Conservation (phyloP, 2,113 vertebrate genomes). For the Hydrochoerus hydrochaeris region DNA sequence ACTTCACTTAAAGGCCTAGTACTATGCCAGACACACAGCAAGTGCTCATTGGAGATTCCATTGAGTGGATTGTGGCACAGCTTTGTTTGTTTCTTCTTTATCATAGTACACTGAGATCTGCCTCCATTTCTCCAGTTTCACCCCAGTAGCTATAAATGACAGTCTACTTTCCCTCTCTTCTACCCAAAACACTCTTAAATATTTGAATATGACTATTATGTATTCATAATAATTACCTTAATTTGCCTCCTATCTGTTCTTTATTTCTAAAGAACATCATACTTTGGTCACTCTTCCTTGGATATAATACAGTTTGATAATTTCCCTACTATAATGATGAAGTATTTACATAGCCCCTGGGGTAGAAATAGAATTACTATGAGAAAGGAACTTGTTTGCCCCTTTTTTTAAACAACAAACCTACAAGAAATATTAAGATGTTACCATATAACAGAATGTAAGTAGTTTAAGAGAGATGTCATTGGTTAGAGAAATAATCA, state of each 20-base stretch:
- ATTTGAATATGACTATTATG: conserved; percentile 16
- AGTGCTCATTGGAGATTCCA: neutral
- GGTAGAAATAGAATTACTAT: conserved; percentile 20
- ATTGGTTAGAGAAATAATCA: conserved; percentile 37
- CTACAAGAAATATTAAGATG: neutral
- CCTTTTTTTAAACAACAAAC: conserved; percentile 9
- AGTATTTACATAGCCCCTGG: neutral
- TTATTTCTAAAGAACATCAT: conserved; percentile 22
- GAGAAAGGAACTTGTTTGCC: neutral
- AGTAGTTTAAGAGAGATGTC: neutral
- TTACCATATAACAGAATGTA: neutral
- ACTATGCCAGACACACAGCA: neutral
- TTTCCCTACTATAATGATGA: conserved; percentile 7
- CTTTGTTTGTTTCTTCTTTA: neutral
- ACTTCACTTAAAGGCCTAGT: neutral
- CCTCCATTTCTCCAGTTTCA: neutral
- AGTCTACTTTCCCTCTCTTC: neutral
- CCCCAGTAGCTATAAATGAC: neutral
- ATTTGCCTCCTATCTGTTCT: neutral
- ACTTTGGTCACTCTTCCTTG: neutral
- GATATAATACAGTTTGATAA: neutral
- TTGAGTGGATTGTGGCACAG: conserved; percentile 5
- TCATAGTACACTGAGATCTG: neutral
- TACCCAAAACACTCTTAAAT: neutral
- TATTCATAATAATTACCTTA: neutral